Conservation (phyloP, 2,888 invertebrate species). For the Idaea biselata region DNA sequence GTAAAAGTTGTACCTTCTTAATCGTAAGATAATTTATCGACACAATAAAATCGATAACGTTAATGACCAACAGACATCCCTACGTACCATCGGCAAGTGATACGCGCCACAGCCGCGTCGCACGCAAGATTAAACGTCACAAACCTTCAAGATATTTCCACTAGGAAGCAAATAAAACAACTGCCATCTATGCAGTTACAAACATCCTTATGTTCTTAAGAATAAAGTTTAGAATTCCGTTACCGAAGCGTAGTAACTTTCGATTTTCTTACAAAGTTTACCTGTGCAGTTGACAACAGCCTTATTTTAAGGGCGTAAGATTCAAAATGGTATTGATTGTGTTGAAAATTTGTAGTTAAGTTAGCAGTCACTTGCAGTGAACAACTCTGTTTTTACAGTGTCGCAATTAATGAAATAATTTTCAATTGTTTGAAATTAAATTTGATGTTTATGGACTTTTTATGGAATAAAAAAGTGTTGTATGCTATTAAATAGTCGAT, state of each 20-base stretch:
- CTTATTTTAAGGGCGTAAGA: conserved; percentile 8
- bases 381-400: conserved; percentile 47
- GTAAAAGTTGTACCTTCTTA: background rate
- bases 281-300: conserved; percentile 6
- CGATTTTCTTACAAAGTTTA: conserved; percentile 9
- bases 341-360: conserved; percentile 30
- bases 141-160: conserved; percentile 67
- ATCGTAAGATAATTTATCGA: conserved; percentile 20
- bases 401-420: conserved; percentile 43
- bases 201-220: conserved; percentile 29
- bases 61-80: conserved; percentile 32
- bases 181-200: conserved; percentile 33
- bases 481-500: too few relatives aligned
- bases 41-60: conserved; percentile 2
- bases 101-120: conserved; percentile 73
- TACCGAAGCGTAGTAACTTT: background rate
- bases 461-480: background rate
- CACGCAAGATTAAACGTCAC: conserved; percentile 81
- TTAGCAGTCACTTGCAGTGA: conserved; percentile 61
- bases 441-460: conserved; percentile 7
- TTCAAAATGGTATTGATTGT: conserved; percentile 7
- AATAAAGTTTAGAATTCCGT: conserved; percentile 35
- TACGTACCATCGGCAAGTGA: conserved; percentile 63
- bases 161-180: conserved; percentile 41
- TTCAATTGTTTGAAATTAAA: conserved; percentile 22